A percentile compares a stretch with the other conserved stretches of the same genome.
These are phyloP conservation scores for Balearica regulorum DNA, from an alignment of 2,797 vertebrate genomes.

Conservation along the genomic window DNA sequence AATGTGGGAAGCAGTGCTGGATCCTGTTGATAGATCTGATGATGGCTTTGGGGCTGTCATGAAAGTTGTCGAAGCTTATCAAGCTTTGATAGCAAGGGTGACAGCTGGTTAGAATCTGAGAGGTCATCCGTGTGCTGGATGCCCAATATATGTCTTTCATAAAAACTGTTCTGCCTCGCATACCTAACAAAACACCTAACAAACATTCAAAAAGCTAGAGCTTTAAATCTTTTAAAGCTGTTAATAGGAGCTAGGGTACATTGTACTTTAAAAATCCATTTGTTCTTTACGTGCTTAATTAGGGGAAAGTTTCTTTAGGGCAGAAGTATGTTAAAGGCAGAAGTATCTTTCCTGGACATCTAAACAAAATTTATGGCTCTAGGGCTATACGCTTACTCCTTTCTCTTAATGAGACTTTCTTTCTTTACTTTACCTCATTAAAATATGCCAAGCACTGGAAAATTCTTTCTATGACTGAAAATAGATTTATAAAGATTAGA, in stretches of 20 bases:
- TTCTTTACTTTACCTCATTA: neutral
- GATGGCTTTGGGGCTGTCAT: neutral
- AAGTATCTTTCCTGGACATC: neutral
- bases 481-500: neutral
- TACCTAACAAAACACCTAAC: neutral
- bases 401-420: neutral
- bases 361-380: neutral
- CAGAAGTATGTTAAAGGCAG: neutral
- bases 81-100: neutral
- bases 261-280: neutral
- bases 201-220: neutral
- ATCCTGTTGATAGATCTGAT: neutral
- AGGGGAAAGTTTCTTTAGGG: neutral
- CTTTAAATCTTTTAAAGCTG: neutral
- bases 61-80: neutral
- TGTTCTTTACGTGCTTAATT: neutral
- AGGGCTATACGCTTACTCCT: neutral
- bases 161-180: neutral
- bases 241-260: neutral
- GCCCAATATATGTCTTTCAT: neutral
- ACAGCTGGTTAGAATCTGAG: neutral
- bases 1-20: neutral
- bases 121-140: neutral
- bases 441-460: neutral
- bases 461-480: neutral